Conservation (phyloP, 1,140 invertebrate genomes). For the Drosophila willistoni region DNA sequence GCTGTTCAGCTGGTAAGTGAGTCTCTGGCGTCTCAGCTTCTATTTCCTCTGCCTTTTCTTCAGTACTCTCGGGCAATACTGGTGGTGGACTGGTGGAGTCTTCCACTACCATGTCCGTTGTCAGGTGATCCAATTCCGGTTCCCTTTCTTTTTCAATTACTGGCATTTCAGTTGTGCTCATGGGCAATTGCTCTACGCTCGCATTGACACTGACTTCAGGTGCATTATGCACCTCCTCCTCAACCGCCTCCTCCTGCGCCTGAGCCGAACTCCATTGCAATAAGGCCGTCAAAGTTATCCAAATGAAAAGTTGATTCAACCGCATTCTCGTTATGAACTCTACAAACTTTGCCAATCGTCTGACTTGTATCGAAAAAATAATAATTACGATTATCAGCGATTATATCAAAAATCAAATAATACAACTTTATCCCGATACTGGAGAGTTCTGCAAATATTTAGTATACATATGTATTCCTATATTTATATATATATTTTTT, state of each 20-base stretch:
- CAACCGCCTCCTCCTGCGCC: slow-evolving; percentile 16
- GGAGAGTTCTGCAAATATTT: slow-evolving; percentile 55
- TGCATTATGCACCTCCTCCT: slow-evolving; percentile 5
- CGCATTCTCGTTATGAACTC: slow-evolving; percentile 36
- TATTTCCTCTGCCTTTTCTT: not conserved
- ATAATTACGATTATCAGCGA: slow-evolving; percentile 31
- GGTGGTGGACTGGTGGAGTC: not conserved
- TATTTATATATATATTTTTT: slow-evolving; percentile 4
- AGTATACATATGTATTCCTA: too few species aligned
- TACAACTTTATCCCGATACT: slow-evolving; percentile 32
- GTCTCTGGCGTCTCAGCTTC: not conserved
- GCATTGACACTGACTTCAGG: slow-evolving; percentile 21
- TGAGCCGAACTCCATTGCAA: slow-evolving; percentile 40
- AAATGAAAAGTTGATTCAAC: slow-evolving; percentile 30
- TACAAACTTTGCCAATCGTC: slow-evolving; percentile 18
- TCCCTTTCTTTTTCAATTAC: not conserved
- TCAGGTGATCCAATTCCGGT: too few species aligned
- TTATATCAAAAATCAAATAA: slow-evolving; percentile 34
- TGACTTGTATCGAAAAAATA: slow-evolving; percentile 11
- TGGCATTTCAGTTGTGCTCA: not conserved
- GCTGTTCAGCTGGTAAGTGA: not conserved
- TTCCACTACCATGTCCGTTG: not conserved
- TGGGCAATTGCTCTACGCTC: not conserved
- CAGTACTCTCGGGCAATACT: not conserved
- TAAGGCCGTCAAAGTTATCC: slow-evolving; percentile 37